These are phyloP conservation scores for Timema cristinae DNA, from an alignment of 2,888 invertebrate species.

Conservation along the genomic window DNA sequence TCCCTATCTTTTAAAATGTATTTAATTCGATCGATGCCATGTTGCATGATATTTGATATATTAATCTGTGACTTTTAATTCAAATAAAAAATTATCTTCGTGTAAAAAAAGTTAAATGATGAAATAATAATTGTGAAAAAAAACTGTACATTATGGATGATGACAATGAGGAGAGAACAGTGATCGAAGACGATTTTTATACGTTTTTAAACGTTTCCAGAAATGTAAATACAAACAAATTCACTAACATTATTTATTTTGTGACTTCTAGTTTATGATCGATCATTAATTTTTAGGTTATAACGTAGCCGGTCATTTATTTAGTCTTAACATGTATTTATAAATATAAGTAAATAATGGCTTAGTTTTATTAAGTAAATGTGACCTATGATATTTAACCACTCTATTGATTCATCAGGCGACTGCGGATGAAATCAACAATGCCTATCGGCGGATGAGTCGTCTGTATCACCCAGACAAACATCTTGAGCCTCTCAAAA, in stretches of 20 bases:
- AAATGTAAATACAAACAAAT: slow-evolving; percentile 58
- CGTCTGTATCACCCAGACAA: slow-evolving; percentile 96
- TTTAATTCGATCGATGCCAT: too few species aligned
- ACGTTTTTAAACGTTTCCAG: slow-evolving; percentile 79
- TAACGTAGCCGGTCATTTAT: not conserved
- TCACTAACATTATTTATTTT: not conserved
- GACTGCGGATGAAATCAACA: slow-evolving; percentile 84
- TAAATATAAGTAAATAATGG: too few species aligned
- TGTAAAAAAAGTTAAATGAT: too few species aligned
- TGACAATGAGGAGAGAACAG: slow-evolving; percentile 29
- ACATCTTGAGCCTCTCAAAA: slow-evolving; percentile 76
- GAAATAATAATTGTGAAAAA: too few species aligned
- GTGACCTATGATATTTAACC: too few species aligned
- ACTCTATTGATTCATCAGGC: slow-evolving; percentile 59
- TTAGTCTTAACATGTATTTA: not conserved
- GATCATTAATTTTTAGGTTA: not conserved
- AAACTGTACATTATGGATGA: slow-evolving; percentile 27
- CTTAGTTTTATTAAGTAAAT: too few species aligned
- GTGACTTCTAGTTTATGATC: not conserved
- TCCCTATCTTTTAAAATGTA: too few species aligned
- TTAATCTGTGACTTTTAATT: too few species aligned
- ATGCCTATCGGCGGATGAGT: slow-evolving; percentile 87
- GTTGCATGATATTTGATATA: too few species aligned
- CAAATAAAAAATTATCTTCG: too few species aligned
- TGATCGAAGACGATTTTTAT: slow-evolving; percentile 77